A percentile compares a stretch with the other conserved stretches of the same genome.
These are phyloP conservation scores for Phalacrocorax brasilianus DNA, from an alignment of 2,113 vertebrate genomes.

Conservation along the genomic window DNA sequence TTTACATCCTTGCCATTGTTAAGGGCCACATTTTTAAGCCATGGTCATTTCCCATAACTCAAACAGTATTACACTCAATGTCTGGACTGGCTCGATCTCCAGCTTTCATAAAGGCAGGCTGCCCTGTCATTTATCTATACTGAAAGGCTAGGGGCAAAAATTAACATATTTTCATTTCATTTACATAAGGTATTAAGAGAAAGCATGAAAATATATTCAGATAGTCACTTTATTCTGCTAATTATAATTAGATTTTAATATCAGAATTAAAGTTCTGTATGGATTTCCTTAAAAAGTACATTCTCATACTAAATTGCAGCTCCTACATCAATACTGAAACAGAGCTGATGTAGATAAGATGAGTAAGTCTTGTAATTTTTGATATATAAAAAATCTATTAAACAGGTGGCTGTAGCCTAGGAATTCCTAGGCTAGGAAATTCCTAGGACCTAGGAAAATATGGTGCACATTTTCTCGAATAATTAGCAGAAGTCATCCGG, in stretches of 20 bases:
- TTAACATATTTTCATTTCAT: neutral
- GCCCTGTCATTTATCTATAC: neutral
- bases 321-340: conserved; percentile 32
- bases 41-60: neutral
- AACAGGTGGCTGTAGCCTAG: neutral
- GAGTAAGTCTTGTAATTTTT: conserved; percentile 33
- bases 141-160: neutral
- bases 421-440: too few relatives aligned
- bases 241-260: conserved; percentile 45
- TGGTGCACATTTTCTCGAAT: neutral
- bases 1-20: neutral
- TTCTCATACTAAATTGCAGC: neutral
- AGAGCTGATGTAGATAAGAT: conserved; percentile 22
- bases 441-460: neutral
- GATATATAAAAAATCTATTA: neutral
- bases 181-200: neutral
- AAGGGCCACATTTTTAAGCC: neutral
- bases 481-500: neutral
- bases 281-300: conserved; percentile 44
- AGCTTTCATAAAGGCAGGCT: neutral
- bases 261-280: conserved; percentile 39
- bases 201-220: neutral
- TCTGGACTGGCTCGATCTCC: neutral
- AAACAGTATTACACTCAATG: neutral
- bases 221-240: conserved; percentile 5